Conservation (phyloP, 2,888 invertebrate species). For the Thera britannica region DNA sequence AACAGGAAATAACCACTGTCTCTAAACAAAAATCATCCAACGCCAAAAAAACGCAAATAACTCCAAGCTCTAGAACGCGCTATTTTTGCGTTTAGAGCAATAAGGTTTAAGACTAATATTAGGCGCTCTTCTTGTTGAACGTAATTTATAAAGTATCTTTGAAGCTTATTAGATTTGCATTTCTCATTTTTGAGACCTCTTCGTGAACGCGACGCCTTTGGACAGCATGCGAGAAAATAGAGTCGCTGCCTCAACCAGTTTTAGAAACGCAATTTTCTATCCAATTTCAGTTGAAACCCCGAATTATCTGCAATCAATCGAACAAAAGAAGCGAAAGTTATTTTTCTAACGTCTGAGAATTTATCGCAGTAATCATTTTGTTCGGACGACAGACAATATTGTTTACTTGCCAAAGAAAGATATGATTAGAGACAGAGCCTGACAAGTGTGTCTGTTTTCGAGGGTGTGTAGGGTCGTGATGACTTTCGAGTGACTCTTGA, state of each 20-base stretch:
- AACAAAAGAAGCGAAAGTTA: slow-evolving; percentile 70
- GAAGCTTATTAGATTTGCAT: no score
- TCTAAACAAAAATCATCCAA: no score
- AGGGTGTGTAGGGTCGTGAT: slow-evolving; percentile 46
- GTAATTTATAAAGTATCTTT: no score
- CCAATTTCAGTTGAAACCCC: slow-evolving; percentile 53
- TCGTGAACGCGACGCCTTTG: no score
- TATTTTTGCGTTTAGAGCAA: no score
- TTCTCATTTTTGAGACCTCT: no score
- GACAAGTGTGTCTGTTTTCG: slow-evolving; percentile 35
- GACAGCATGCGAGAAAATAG: not conserved
- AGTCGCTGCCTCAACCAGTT: slow-evolving; percentile 12
- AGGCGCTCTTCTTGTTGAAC: no score
- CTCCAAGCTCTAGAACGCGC: no score
- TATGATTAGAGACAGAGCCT: slow-evolving; percentile 38
- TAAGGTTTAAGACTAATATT: no score
- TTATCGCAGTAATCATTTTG: slow-evolving; percentile 71
- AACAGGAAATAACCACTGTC: slow-evolving; percentile 20
- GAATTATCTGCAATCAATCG: slow-evolving; percentile 79
- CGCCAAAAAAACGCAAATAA: no score
- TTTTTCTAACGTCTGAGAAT: slow-evolving; percentile 56
- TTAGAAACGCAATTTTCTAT: slow-evolving; percentile 42
- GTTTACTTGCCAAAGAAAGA: slow-evolving; percentile 53
- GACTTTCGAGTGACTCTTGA: slow-evolving; percentile 46
- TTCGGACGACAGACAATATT: slow-evolving; percentile 54